A percentile compares a stretch with the other conserved stretches of the same genome.
Evolutionary conservation across 2,113 vertebrate species (phyloP).

Genomic region (Neomonachus schauinslandi): DNA sequence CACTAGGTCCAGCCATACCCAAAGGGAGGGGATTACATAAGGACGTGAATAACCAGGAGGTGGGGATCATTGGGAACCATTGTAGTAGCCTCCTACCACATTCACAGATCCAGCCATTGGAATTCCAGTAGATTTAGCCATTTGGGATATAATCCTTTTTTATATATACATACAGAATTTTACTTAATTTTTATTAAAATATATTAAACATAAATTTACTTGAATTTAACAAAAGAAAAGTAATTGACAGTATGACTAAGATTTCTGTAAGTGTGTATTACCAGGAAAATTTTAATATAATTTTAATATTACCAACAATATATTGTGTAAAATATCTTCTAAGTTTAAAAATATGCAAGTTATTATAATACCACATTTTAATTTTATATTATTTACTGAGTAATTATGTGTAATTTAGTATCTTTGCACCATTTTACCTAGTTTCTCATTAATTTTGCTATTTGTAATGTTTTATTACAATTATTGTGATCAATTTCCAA

Average conservation of each 20-base stretch:
- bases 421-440: neutral
- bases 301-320: neutral
- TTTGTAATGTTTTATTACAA: neutral
- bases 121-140: neutral
- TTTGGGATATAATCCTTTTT: neutral
- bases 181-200: neutral
- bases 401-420: neutral
- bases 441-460: neutral
- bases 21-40: neutral
- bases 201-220: neutral
- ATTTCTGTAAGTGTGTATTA: neutral
- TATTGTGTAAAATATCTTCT: neutral
- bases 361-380: neutral
- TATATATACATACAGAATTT: neutral
- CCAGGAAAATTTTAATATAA: neutral
- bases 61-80: neutral
- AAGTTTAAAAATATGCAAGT: neutral
- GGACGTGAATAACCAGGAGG: neutral
- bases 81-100: neutral
- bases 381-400: neutral
- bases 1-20: neutral
- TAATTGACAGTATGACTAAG: neutral
- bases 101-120: neutral
- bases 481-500: neutral
- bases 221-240: neutral